Base-by-base conservation (phyloP, 2,888 invertebrate species). In the Mythimna impura region DNA sequence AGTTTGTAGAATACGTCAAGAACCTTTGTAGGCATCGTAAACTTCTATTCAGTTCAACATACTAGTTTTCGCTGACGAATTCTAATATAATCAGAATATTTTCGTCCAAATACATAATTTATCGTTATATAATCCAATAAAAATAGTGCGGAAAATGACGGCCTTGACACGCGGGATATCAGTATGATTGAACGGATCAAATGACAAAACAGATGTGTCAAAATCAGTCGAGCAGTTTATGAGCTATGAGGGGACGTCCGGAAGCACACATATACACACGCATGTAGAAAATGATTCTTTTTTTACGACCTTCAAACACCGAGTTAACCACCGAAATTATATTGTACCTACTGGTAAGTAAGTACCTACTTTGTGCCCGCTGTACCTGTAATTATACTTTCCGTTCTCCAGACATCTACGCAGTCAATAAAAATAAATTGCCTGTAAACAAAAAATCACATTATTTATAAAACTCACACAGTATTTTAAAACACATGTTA, bases 191-290 rank as follows among this genome's bases (percentile, higher is more conserved):
- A 73, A 69, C 63, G 67, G 40, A 83, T 83, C 73, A 66, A 66
- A 58, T 66, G 62, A 73, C 67, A 62, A 68, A 40, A 57, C 54
- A 66, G 65, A 57, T 67, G 65, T 79, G 80, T 83, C 74, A 79
- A 82, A 80, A 73, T 73, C 83, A 66, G 22, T 68, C 80, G 10
- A 60, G 34, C 82, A 60, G 65, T 78, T 68, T 78, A 78, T 25
- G 55, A 66, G 63, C 67, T 66, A 68, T 36, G 80, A 60, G 80
- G 80, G 80, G 83, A 68, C 83, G 50, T 82, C 54, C 82, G 71
- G 77, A 76, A 62, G 22, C 76, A 36, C 50, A 66, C 52, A 8
- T 5, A 80, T 34, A 66, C 55, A 73, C 73, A 70, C 47, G 60
- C 72, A 54, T 43, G 66, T 55, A 80, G n/a, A 64, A 30, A 64